These are phyloP conservation scores for Platyrinchus mystaceus DNA, from an alignment of 2,797 vertebrate species.

Conservation along the genomic window DNA sequence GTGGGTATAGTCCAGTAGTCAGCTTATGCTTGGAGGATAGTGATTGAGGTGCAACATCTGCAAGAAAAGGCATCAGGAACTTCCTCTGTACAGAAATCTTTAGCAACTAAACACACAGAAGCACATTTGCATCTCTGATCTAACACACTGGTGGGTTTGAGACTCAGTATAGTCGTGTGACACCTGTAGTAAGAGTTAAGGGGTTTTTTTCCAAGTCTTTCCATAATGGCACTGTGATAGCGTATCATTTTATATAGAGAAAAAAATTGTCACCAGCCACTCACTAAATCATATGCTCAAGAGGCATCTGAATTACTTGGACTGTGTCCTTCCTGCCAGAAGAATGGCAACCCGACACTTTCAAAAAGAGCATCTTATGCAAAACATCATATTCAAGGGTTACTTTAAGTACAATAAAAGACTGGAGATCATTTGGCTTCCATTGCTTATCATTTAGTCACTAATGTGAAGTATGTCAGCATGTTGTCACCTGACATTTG, in stretches of 20 bases:
- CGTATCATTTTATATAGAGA: not conserved
- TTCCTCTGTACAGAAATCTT: constrained; percentile 8
- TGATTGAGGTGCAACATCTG: constrained; percentile 3
- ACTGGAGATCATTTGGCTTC: not conserved
- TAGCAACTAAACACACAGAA: not conserved
- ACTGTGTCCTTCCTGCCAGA: not conserved
- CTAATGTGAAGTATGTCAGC: not conserved
- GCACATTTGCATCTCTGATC: not conserved
- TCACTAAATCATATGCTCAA: not conserved
- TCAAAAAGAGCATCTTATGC: not conserved
- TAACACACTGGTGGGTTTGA: not conserved
- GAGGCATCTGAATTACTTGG: not conserved
- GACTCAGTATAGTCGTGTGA: not conserved
- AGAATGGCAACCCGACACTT: not conserved
- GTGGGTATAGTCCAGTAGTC: not conserved
- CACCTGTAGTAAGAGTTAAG: not conserved
- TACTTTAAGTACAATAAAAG: not conserved
- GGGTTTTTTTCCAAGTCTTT: constrained; percentile 26
- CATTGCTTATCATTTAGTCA: not conserved
- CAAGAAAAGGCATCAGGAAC: constrained; percentile 26
- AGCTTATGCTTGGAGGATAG: not conserved
- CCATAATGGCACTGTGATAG: constrained; percentile 12
- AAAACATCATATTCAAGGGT: not conserved
- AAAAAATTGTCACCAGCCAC: not conserved
- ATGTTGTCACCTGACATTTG: not conserved